phyloP scores from a whole-genome alignment of 1,140 invertebrate species.

The Carposina sasakii region DNA sequence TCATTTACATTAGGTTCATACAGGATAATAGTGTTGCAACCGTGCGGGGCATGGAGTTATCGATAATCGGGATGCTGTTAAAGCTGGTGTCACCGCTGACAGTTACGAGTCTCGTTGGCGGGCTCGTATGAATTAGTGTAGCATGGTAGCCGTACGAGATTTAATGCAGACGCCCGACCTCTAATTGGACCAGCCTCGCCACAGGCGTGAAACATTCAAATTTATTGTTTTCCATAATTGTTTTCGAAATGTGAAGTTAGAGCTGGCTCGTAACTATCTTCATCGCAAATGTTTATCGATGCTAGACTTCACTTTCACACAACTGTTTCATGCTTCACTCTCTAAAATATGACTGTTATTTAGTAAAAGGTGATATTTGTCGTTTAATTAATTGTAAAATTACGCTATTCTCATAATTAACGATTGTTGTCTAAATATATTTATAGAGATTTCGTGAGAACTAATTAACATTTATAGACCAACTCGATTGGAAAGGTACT shows the following conservation, averaged over 20 bases:
- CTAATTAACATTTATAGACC: slow-evolving; percentile 14
- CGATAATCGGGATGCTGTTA: slow-evolving; percentile 54
- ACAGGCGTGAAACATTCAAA: slow-evolving; percentile 53
- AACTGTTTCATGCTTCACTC: neutral
- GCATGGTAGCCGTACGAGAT: slow-evolving; percentile 62
- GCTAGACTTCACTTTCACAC: neutral
- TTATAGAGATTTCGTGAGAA: slow-evolving; percentile 10
- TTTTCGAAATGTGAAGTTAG: slow-evolving; percentile 46
- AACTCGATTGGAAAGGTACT: slow-evolving; percentile 2
- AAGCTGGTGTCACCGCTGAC: slow-evolving; percentile 49
- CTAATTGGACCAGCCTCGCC: slow-evolving; percentile 64
- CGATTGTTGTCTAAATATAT: neutral
- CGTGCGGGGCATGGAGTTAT: slow-evolving; percentile 26
- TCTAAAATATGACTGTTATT: no score
- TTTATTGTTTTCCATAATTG: slow-evolving; percentile 66
- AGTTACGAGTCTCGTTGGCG: slow-evolving; percentile 49
- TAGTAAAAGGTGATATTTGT: no score
- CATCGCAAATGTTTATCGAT: slow-evolving; percentile 29
- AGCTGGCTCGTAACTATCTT: slow-evolving; percentile 38
- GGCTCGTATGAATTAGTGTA: slow-evolving; percentile 67
- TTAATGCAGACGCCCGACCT: slow-evolving; percentile 53
- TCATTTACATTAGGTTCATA: no score
- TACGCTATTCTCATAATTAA: no score
- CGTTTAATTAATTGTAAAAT: no score
- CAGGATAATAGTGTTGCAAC: slow-evolving; percentile 31